Percentiles rank a stretch among this genome's conserved stretches.
phyloP scores from a whole-genome alignment of 2,113 vertebrate species.

The Terrapene triunguis region DNA sequence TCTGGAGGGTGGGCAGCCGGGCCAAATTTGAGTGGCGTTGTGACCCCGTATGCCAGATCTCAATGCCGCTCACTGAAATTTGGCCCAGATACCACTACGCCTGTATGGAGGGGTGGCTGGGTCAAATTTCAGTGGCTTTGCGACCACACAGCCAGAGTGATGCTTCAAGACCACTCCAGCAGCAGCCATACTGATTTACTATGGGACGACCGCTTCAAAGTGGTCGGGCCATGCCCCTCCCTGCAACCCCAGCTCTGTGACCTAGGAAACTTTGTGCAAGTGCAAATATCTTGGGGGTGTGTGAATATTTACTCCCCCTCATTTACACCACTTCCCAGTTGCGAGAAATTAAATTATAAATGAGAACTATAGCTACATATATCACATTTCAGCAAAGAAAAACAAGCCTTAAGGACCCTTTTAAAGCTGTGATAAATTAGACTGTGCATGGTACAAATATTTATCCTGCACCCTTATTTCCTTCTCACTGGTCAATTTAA shows the following conservation, averaged over 20 bases:
- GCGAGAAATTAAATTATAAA: slow-evolving; percentile 74
- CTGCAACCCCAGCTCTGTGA: background rate
- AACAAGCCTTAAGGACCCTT: slow-evolving; percentile 71
- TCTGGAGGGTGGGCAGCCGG: background rate
- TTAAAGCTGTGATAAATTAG: slow-evolving; percentile 78
- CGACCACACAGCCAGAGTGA: background rate
- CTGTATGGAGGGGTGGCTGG: no score
- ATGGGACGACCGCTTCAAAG: background rate
- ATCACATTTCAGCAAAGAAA: slow-evolving; percentile 73
- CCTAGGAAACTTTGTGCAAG: background rate
- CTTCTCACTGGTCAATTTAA: slow-evolving; percentile 67
- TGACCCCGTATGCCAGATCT: background rate
- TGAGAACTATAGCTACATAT: slow-evolving; percentile 66
- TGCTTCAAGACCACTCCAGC: background rate
- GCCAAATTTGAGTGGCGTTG: background rate
- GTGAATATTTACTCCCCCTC: background rate
- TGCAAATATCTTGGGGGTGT: background rate
- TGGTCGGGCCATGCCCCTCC: background rate
- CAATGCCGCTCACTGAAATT: background rate
- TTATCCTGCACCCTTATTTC: slow-evolving; percentile 78
- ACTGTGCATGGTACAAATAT: slow-evolving; percentile 61
- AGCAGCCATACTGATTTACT: background rate
- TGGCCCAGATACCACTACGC: background rate
- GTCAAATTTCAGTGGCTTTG: background rate
- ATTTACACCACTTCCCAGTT: background rate